These are phyloP conservation scores for Pseudomyrmex gracilis DNA, from an alignment of 1,140 invertebrate genomes.

Conservation along the genomic window DNA sequence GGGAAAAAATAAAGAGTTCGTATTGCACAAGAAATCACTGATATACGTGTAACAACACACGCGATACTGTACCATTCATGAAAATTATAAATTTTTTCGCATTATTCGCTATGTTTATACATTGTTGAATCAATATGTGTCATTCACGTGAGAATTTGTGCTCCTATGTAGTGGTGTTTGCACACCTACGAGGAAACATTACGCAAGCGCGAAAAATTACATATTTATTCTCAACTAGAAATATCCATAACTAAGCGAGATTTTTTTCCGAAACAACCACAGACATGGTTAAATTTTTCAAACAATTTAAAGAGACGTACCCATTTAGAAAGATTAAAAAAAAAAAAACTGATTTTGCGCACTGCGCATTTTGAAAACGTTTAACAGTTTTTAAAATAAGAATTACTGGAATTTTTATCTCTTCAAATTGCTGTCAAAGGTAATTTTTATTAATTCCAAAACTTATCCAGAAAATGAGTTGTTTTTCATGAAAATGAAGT, in stretches of 20 bases:
- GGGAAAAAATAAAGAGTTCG: constrained; percentile 4
- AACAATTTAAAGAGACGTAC: too few species aligned
- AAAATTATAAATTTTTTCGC: constrained; percentile 28
- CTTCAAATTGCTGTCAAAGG: too few species aligned
- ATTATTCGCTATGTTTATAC: constrained; percentile 37
- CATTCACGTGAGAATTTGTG: not conserved
- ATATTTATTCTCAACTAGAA: constrained; percentile 16
- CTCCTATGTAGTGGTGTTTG: constrained; percentile 11
- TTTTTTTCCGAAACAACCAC: constrained; percentile 24
- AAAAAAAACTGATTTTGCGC: too few species aligned
- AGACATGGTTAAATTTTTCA: too few species aligned
- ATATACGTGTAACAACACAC: constrained; percentile 11
- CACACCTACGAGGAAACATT: constrained; percentile 26
- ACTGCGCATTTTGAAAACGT: too few species aligned
- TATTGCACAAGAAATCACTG: not conserved
- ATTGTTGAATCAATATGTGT: constrained; percentile 42
- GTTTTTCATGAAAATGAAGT: too few species aligned
- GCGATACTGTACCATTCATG: constrained; percentile 8
- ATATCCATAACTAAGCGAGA: constrained; percentile 47
- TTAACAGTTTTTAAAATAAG: too few species aligned
- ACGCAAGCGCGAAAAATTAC: not conserved
- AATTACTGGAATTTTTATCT: too few species aligned
- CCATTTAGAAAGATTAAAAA: too few species aligned
- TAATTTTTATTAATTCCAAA: too few species aligned
- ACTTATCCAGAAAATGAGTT: too few species aligned